phyloP scores from a whole-genome alignment of 2,113 vertebrate species.

The Strix aluco region DNA sequence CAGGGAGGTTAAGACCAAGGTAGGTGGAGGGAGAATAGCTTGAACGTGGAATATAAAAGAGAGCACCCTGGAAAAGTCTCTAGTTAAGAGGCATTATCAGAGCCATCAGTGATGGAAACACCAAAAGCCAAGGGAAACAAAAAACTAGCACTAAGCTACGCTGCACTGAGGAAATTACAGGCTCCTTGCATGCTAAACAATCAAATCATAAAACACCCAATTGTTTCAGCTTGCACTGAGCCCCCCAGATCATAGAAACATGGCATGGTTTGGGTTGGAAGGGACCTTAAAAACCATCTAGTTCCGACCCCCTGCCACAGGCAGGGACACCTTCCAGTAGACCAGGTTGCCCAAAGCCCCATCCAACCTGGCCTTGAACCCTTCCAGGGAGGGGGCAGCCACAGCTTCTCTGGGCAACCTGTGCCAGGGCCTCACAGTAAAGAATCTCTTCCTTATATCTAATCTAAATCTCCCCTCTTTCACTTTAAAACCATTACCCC shows the following conservation, averaged over 20 bases:
- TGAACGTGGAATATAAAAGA: background rate
- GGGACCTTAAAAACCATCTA: too few relatives aligned
- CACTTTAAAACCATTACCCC: too few relatives aligned
- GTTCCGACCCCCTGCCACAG: too few relatives aligned
- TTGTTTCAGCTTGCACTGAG: background rate
- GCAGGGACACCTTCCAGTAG: too few relatives aligned
- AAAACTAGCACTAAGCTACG: background rate
- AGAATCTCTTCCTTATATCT: too few relatives aligned
- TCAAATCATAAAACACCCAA: background rate
- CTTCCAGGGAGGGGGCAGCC: too few relatives aligned
- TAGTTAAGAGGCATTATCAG: background rate
- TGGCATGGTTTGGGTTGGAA: too few relatives aligned
- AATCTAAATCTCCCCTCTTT: too few relatives aligned
- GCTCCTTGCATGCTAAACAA: background rate
- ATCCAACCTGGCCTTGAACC: too few relatives aligned
- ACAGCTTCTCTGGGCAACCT: too few relatives aligned
- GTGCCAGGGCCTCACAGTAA: too few relatives aligned
- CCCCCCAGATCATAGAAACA: background rate
- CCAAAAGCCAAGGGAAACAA: background rate
- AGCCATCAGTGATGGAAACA: background rate
- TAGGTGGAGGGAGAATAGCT: rapidly evolving
- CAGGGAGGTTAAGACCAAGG: background rate
- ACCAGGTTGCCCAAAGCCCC: too few relatives aligned
- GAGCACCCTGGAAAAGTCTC: background rate
- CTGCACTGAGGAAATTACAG: background rate